Conservation (phyloP, 2,797 vertebrate species). For the Oryzias sinensis region DNA sequence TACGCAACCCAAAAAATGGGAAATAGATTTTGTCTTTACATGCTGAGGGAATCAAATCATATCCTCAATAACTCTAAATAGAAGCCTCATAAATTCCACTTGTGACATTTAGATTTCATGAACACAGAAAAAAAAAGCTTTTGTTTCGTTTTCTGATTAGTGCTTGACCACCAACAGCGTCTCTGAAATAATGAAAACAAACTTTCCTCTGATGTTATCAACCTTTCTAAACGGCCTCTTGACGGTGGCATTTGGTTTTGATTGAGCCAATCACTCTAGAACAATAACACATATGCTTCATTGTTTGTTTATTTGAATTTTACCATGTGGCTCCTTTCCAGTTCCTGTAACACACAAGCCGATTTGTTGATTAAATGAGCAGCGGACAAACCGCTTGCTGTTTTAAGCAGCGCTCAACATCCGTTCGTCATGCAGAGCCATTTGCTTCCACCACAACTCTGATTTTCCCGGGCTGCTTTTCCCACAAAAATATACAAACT, state of each 20-base stretch:
- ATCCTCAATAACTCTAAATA: background rate
- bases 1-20: background rate
- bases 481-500: conserved; percentile 22
- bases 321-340: conserved; percentile 18
- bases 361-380: conserved; percentile 31
- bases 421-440: conserved; percentile 37
- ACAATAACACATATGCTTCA: conserved; percentile 32
- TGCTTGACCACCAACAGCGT: conserved; percentile 2
- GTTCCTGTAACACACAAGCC: conserved; percentile 46
- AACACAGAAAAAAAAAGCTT: background rate
- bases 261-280: conserved; percentile 32
- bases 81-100: background rate
- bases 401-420: conserved; percentile 39
- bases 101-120: background rate
- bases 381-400: conserved; percentile 33
- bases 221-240: conserved; percentile 18
- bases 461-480: conserved; percentile 26
- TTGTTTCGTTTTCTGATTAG: background rate
- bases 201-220: conserved; percentile 16
- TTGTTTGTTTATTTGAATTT: conserved; percentile 47
- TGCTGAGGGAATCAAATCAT: background rate
- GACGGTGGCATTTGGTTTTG: conserved; percentile 23
- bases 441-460: conserved; percentile 31
- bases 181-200: conserved; percentile 17
- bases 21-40: background rate